A percentile compares a stretch with the other conserved stretches of the same genome.
These are phyloP conservation scores for Sipunculus nudus DNA, from an alignment of 2,888 invertebrate species.

Conservation along the genomic window DNA sequence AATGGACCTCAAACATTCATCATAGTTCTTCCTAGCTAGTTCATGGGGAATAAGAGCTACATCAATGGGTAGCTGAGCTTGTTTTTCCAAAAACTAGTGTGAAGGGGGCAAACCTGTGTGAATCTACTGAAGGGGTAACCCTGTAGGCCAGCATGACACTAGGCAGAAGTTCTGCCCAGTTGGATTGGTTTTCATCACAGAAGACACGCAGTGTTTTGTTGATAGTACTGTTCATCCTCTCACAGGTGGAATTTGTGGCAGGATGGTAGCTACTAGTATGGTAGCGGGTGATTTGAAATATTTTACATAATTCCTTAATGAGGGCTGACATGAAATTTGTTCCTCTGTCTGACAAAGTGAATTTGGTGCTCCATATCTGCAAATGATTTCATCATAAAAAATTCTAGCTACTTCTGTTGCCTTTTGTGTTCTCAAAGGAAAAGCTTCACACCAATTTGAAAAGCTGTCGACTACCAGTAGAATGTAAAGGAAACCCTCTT, in stretches of 20 bases:
- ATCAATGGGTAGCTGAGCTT: not conserved
- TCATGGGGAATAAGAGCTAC: too few relatives aligned
- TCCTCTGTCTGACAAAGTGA: not conserved
- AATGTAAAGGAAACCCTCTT: conserved; percentile 28
- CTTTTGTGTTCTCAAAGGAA: conserved; percentile 19
- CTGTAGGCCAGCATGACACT: conserved; percentile 6
- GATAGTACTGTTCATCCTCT: not conserved
- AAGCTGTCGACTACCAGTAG: conserved; percentile 32
- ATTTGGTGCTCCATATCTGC: conserved; percentile 7
- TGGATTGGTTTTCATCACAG: not conserved
- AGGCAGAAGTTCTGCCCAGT: conserved; percentile 4
- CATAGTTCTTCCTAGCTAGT: too few relatives aligned
- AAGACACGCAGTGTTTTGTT: not conserved
- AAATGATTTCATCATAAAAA: conserved; percentile 8
- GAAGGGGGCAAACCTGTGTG: not conserved
- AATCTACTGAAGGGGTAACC: not conserved
- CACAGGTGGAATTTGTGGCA: not conserved
- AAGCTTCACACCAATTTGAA: conserved; percentile 34
- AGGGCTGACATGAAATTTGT: conserved; percentile 1
- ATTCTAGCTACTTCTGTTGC: not conserved
- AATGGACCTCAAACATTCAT: too few relatives aligned
- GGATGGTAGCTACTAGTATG: conserved; percentile 8
- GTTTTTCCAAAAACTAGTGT: not conserved
- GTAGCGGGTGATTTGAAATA: conserved; percentile 1
- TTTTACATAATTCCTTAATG: not conserved